Percentiles rank a stretch among this genome's conserved stretches.
Conservation (phyloP, 2,888 invertebrate species). For the Trissoscelio sp. region DNA sequence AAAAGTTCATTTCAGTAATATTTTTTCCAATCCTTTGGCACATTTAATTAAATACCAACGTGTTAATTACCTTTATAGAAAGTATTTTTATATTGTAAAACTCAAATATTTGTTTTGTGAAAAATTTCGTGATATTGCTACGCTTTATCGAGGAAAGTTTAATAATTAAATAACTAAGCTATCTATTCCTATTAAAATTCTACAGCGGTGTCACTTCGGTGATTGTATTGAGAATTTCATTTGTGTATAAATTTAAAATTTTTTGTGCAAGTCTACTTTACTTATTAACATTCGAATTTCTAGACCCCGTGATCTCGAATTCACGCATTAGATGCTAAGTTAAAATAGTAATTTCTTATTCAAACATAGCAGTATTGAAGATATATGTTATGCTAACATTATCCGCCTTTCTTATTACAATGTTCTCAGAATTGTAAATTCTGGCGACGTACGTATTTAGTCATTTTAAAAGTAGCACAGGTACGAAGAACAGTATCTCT, state of each 20-base stretch:
- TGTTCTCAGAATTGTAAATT: slow-evolving; percentile 42
- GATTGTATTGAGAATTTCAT: slow-evolving; percentile 30
- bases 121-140: neutral
- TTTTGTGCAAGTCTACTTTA: slow-evolving; percentile 18
- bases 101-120: no score
- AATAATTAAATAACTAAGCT: slow-evolving; percentile 19
- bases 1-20: no score
- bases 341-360: slow-evolving; percentile 58
- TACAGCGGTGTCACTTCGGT: neutral
- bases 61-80: no score
- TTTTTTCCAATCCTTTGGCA: no score
- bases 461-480: slow-evolving; percentile 28
- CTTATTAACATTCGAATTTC: slow-evolving; percentile 20
- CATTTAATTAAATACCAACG: no score
- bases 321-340: slow-evolving; percentile 44
- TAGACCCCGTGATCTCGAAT: slow-evolving; percentile 13
- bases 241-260: slow-evolving; percentile 17
- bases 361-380: slow-evolving; percentile 47
- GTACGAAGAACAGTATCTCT: slow-evolving; percentile 30
- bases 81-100: no score
- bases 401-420: slow-evolving; percentile 38
- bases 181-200: slow-evolving; percentile 25
- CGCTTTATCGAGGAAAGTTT: neutral
- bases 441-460: slow-evolving; percentile 42
- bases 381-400: slow-evolving; percentile 40